Base-by-base conservation (phyloP, 2,797 vertebrate genomes). In the Enteromius thamalakanensis region DNA sequence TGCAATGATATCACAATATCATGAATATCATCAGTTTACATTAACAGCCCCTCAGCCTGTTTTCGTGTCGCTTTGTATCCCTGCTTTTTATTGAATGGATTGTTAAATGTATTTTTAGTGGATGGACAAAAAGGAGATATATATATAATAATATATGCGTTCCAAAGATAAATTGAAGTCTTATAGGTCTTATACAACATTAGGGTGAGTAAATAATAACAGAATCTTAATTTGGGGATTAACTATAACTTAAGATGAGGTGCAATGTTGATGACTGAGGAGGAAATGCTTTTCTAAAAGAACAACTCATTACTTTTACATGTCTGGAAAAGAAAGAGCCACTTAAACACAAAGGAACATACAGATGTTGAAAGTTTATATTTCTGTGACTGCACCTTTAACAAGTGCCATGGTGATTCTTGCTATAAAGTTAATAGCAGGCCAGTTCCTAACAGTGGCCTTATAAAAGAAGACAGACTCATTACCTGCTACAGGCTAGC, bases 401-500 rank as follows among this genome's bases (percentile, higher is more conserved):
- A 71, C 71, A 76, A 67, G 78, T 78, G 29, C n/a, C 67, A 64
- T 14, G 26, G 70, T 74, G 51, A 62, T 58, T 78, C 60, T 26
- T 78, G 62, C 65, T 76, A 32, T 42, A 58, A 79, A 77, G 81
- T 77, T 69, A 65, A 78, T 45, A 37, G 51, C 51, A 37, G 77
- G 42, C 8, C 53, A 45, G 65, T 77, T 70, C 58, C 71, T 60
- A 23, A 53, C 74, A 65, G 58, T 72, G 71, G 70, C 69, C 70
- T 83, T 76, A 80, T 75, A 74, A 84, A 84, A 84, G 70, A 23
- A 29, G 64, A 60, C 17, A 0, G 7, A 76, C 62, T 67, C 65
- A 42, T 70, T 77, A 80, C 47, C 17, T 19, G 53, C 64, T 49
- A 42, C 58, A 83, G 32, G 65, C 79, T 34, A 64, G 26, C 14